Evolutionary conservation across 2,888 invertebrate genomes (phyloP).

Genomic region (Eucriotettix oculatus): DNA sequence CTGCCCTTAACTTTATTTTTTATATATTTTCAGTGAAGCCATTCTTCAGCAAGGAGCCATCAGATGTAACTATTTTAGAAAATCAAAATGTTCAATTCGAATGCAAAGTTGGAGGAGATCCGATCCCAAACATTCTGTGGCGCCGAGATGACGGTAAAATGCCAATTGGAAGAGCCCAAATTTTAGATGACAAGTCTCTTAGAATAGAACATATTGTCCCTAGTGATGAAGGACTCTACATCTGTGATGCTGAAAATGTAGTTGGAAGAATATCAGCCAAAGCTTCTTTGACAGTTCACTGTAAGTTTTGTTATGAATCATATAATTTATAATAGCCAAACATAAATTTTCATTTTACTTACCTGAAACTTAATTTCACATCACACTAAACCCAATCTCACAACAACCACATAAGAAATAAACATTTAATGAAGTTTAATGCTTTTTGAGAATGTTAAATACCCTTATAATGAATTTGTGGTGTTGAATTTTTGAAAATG

Average conservation of each 20-base stretch:
- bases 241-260: constrained; percentile 79
- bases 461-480: too few species aligned
- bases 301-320: constrained; percentile 34
- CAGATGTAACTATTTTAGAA: constrained; percentile 67
- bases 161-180: constrained; percentile 56
- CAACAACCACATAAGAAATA: too few species aligned
- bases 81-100: constrained; percentile 76
- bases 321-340: too few species aligned
- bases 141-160: constrained; percentile 72
- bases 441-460: too few species aligned
- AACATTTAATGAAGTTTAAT: too few species aligned
- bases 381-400: too few species aligned
- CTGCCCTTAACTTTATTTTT: too few species aligned
- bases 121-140: constrained; percentile 78
- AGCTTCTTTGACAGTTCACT: constrained; percentile 75
- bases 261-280: constrained; percentile 73
- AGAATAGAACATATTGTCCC: constrained; percentile 67
- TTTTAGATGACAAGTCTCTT: constrained; percentile 60
- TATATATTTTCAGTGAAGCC: constrained; percentile 54
- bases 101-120: constrained; percentile 82
- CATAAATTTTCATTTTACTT: too few species aligned
- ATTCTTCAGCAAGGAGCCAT: constrained; percentile 73
- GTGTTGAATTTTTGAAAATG: too few species aligned
- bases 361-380: too few species aligned
- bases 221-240: constrained; percentile 74